Evolutionary conservation across 2,797 vertebrate species (phyloP), one percentile per base, ranked within the genome.

Genomic region (Uromys caudimaculatus): DNA sequence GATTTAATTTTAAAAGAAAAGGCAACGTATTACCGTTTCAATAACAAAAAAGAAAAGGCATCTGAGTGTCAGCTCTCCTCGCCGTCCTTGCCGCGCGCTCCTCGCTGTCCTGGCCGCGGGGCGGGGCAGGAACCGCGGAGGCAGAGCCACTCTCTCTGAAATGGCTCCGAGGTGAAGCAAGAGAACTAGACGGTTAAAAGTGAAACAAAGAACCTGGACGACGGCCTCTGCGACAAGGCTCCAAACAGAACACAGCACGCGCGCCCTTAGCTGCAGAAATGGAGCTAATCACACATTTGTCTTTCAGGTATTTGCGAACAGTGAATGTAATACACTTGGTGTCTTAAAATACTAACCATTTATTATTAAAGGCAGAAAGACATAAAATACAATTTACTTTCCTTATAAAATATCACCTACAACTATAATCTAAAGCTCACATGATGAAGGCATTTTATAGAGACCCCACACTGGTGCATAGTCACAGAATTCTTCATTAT

Each of bases 21-120:
- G 90, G 50, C 19, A 95, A 90, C 88, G 16, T 32, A 56, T 24
- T 92, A 10, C 83, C 41, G 73, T 89, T 79, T 92, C 91, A 92
- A 62, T 89, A 95, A 92, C 4, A 92, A 75, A 93, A 94, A 90
- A 58, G 75, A 78, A 95, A 94, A 87, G 24, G 69, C 64, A 89
- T 50, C 85, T 84, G 64, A 56, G 91, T 93, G 50, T 12, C 64
- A 94, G 93, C 95, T 94, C 27, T 89, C 21, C 60, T 56, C 67
- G 16, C 16, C 94, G 38, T 81, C 75, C 50, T n/a, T n/a, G n/a
- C n/a, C n/a, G n/a, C n/a, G n/a, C n/a, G n/a, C 27, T 89, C 21
- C 60, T 56, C 67, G 16, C 16, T 95, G 38, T 81, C 75, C 50
- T n/a, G n/a, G n/a, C n/a, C n/a, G n/a, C n/a, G n/a, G n/a, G n/a